Evolutionary conservation across 2,113 vertebrate species (phyloP), one percentile per base, ranked within the genome.

Genomic region (Leptodactylus fuscus): DNA sequence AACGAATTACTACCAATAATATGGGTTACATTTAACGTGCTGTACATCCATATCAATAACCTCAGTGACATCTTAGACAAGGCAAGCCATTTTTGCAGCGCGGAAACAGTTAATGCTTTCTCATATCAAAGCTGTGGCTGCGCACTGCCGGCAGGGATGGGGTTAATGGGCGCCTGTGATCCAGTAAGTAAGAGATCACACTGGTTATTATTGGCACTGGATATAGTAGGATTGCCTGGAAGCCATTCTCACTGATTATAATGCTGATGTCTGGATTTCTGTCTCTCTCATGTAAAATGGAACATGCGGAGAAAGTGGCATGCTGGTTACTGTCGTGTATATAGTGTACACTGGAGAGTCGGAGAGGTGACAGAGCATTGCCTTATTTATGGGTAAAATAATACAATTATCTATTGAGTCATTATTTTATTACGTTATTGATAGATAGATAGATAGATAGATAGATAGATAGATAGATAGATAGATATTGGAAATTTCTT

Each of bases 81-180:
- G 18, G 65, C 4, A 8, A 34, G 32, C 51, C 62, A n/a, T 32
- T 15, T 34, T 36, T 44, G 4, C 9, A 44, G 41, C 62, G 4
- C 1, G 67, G 34, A 36, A 2, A 49, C 12, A 16, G 44, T 29
- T 48, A 49, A 10, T 13, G 34, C 67, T 1, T 70, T 22, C 16
- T 32, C 53, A n/a, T 55, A 73, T 70, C 67, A 60, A 79, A 79
- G 49, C 4, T 18, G 3, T 27, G 15, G 75, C 48, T 32, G 16
- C 15, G 29, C 9, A 7, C 55, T 55, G 22, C 49, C 16, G 74
- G 74, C 74, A 76, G 74, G 49, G 74, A 34, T 76, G 48, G 74
- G 74, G 74, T 76, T 76, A 76, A 76, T 76, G 46, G 49, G 74
- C 29, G 74, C 74, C 74, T 76, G 74, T 76, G 74, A 76, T 76